Conservation (phyloP, 2,113 vertebrate species). For the Alectura lathami region DNA sequence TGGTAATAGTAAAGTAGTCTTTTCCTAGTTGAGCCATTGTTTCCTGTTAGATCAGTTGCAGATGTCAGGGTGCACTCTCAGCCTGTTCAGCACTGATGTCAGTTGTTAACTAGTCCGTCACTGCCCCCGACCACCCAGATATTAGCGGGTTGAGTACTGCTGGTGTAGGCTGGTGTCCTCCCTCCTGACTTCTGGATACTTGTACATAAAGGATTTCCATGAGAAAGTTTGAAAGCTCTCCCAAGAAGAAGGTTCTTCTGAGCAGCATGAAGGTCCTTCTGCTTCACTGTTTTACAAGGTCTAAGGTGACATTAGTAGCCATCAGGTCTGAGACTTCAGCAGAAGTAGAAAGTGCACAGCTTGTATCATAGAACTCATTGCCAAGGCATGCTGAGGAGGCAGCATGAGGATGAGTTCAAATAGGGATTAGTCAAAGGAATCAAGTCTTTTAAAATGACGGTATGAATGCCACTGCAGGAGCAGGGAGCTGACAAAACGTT, state of each 20-base stretch:
- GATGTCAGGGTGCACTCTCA: not conserved
- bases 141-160: not conserved
- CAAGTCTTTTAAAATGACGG: not conserved
- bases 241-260: not conserved
- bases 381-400: not conserved
- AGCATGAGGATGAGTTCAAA: not conserved
- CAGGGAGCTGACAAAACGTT: not conserved
- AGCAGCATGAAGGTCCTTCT: not conserved
- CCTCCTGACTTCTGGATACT: not conserved
- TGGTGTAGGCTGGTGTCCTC: not conserved
- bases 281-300: not conserved
- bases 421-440: not conserved
- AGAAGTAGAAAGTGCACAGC: not conserved
- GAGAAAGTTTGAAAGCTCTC: not conserved
- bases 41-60: not conserved
- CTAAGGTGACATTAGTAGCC: not conserved
- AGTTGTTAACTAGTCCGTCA: not conserved
- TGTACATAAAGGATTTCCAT: not conserved
- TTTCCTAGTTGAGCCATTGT: not conserved
- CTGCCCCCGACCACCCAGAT: not conserved
- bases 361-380: not conserved
- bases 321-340: not conserved
- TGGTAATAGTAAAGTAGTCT: not conserved
- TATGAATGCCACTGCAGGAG: not conserved
- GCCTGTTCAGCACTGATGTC: not conserved